Evolutionary conservation across 2,888 invertebrate species (phyloP).

Genomic region (Merodon equestris): DNA sequence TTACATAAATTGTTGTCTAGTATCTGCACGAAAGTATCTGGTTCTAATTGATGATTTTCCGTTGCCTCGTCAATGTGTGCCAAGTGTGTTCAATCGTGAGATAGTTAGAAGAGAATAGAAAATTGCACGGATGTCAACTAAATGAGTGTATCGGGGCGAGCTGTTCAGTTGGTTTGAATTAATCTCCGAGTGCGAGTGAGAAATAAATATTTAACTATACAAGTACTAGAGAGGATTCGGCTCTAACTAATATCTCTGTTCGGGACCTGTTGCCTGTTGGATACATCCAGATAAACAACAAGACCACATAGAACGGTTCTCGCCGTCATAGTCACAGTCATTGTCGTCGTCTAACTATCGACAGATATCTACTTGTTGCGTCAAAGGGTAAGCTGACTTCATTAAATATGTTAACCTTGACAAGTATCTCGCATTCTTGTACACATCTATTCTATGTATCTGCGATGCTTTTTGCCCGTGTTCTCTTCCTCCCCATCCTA

Average conservation of each 20-base stretch:
- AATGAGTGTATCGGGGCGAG: slow-evolving; percentile 26
- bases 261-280: slow-evolving; percentile 28
- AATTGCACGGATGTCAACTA: slow-evolving; percentile 7
- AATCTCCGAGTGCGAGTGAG: slow-evolving; percentile 1
- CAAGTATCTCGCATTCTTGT: slow-evolving; percentile 60
- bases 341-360: slow-evolving; percentile 1
- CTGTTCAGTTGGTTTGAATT: slow-evolving; percentile 37
- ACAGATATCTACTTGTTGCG: slow-evolving; percentile 58
- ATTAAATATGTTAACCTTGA: slow-evolving; percentile 61
- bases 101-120: neutral
- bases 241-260: neutral
- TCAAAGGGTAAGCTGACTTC: slow-evolving; percentile 65
- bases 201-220: slow-evolving; percentile 26
- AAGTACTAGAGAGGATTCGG: slow-evolving; percentile 26
- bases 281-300: slow-evolving; percentile 31
- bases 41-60: too few relatives aligned
- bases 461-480: too few relatives aligned
- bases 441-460: slow-evolving; percentile 1
- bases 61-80: neutral
- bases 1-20: slow-evolving; percentile 9
- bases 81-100: slow-evolving; percentile 1
- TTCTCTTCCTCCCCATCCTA: slow-evolving; percentile 9
- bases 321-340: slow-evolving; percentile 12
- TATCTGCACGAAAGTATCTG: slow-evolving; percentile 5
- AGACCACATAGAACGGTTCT: too few relatives aligned